A percentile compares a stretch with the other conserved stretches of the same genome.
Conservation (phyloP, 2,888 invertebrate species). For the Sarcophaga rosellei region DNA sequence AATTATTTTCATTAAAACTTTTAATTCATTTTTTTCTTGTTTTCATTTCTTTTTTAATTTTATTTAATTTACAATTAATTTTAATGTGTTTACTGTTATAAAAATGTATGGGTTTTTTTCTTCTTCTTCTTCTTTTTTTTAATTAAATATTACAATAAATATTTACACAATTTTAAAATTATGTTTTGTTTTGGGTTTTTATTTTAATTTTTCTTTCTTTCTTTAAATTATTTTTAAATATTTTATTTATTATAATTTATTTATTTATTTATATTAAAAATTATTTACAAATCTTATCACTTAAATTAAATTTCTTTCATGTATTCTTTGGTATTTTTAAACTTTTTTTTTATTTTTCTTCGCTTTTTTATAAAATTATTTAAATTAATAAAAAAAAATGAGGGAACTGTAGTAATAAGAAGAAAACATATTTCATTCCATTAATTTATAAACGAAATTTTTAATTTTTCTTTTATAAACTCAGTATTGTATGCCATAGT, state of each 20-base stretch:
- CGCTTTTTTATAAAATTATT: background rate
- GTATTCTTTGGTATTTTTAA: conserved; percentile 59
- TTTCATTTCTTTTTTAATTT: background rate
- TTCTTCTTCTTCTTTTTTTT: conserved; percentile 16
- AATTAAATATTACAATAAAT: conserved; percentile 16
- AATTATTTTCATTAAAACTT: conserved; percentile 12
- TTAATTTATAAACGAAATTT: too few relatives aligned
- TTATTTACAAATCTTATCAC: conserved; percentile 47
- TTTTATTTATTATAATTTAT: background rate
- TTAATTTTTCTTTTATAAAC: background rate
- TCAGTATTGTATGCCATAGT: background rate
- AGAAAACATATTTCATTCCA: background rate
- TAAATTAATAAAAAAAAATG: conserved; percentile 26
- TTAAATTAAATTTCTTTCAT: conserved; percentile 51
- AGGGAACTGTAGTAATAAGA: background rate
- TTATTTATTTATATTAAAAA: conserved; percentile 16
- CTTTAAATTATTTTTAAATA: background rate
- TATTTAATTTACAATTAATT: conserved; percentile 40
- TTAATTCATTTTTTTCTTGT: background rate
- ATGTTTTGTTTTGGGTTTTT: background rate
- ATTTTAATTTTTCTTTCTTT: conserved; percentile 5
- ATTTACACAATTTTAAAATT: conserved; percentile 22
- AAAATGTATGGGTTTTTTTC: conserved; percentile 20
- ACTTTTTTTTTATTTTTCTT: background rate
- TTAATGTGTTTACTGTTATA: conserved; percentile 35